These are phyloP conservation scores for Leptonema lineaticorne DNA, from an alignment of 1,140 invertebrate species.

Conservation along the genomic window DNA sequence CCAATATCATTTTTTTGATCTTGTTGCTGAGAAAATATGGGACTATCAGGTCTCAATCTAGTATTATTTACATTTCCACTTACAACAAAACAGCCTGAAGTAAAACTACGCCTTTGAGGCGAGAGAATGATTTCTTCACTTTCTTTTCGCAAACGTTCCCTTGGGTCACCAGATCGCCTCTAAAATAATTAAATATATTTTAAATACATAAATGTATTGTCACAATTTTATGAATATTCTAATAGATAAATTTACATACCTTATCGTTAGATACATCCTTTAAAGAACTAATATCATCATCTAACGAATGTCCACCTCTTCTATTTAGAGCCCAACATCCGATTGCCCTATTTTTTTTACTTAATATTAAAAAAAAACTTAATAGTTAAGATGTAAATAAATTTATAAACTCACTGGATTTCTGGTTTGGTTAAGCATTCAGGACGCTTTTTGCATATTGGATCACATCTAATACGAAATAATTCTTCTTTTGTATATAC, in stretches of 20 bases:
- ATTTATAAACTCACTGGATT: conserved; percentile 54
- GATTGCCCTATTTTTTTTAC: background rate
- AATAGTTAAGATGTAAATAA: background rate
- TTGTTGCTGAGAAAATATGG: conserved; percentile 28
- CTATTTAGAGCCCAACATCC: conserved; percentile 20
- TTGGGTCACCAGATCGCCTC: conserved; percentile 69
- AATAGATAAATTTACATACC: background rate
- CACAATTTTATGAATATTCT: background rate
- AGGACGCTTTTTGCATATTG: conserved; percentile 60
- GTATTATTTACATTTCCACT: conserved; percentile 50
- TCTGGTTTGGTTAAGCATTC: conserved; percentile 60
- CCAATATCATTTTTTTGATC: conserved; percentile 31
- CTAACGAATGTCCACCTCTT: background rate
- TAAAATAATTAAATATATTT: conserved; percentile 41
- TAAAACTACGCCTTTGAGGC: conserved; percentile 80
- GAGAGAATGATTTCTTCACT: conserved; percentile 80
- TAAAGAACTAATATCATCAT: background rate
- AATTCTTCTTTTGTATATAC: conserved; percentile 61
- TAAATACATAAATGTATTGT: background rate
- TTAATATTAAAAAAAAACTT: background rate
- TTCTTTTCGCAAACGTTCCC: conserved; percentile 78
- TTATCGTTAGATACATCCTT: conserved; percentile 8
- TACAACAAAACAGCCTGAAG: conserved; percentile 75
- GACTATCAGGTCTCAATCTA: conserved; percentile 49
- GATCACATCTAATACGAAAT: conserved; percentile 59